These are phyloP conservation scores for Drosophila cardini DNA, from an alignment of 1,140 invertebrate species.

Conservation along the genomic window DNA sequence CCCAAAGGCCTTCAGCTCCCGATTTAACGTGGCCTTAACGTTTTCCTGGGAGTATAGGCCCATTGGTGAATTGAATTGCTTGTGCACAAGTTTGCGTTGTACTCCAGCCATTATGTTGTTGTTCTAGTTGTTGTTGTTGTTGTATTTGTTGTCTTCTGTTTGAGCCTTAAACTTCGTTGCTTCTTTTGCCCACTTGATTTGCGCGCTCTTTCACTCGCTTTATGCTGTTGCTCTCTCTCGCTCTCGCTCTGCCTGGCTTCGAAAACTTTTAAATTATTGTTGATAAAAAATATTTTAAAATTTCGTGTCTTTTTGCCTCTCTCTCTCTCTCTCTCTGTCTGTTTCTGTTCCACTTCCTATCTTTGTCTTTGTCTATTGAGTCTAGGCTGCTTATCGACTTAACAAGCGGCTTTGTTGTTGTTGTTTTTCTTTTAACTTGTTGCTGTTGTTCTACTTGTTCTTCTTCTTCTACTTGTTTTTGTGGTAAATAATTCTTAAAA, in stretches of 20 bases:
- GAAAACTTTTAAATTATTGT: conserved; percentile 79
- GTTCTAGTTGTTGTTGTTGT: conserved; percentile 28
- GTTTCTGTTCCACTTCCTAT: neutral
- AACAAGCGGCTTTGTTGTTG: conserved; percentile 42
- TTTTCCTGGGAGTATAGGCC: conserved; percentile 93
- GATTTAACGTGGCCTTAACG: conserved; percentile 91
- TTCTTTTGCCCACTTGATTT: conserved; percentile 45
- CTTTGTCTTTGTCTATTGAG: conserved; percentile 6
- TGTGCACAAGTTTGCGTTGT: conserved; percentile 90
- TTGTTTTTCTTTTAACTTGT: conserved; percentile 17
- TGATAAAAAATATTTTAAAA: conserved; percentile 78
- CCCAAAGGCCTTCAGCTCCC: conserved; percentile 91
- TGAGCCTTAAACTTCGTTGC: conserved; percentile 24
- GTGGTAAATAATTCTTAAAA: conserved; percentile 52
- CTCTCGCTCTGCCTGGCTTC: conserved; percentile 47
- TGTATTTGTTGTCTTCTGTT: conserved; percentile 32
- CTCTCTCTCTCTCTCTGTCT: neutral
- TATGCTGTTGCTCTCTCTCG: conserved; percentile 22
- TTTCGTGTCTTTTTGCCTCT: conserved; percentile 16
- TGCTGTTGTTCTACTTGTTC: conserved; percentile 19
- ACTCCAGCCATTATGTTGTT: conserved; percentile 86
- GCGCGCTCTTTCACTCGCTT: conserved; percentile 15
- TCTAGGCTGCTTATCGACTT: conserved; percentile 58
- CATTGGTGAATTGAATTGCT: conserved; percentile 96
- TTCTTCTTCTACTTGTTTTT: conserved; percentile 13